These are phyloP conservation scores for Falcaria lacertinaria DNA, from an alignment of 2,888 invertebrate genomes.

Conservation along the genomic window DNA sequence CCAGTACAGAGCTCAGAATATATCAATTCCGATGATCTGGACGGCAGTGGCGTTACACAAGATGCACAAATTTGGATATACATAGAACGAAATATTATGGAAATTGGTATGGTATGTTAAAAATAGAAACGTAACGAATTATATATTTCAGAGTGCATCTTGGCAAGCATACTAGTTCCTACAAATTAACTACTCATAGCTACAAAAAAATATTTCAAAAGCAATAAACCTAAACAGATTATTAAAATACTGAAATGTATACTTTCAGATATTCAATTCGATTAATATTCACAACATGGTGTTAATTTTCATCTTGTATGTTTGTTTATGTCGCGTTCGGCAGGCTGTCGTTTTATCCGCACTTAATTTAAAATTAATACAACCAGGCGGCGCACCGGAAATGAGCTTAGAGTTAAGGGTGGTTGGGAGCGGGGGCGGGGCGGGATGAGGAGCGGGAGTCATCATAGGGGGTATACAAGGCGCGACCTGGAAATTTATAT, in stretches of 20 bases:
- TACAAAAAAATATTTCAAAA: neutral
- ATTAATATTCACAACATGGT: neutral
- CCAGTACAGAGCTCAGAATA: too few species aligned
- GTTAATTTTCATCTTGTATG: conserved; percentile 12
- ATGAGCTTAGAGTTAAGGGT: conserved; percentile 81
- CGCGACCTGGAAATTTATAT: conserved; percentile 56
- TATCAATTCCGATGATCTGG: too few species aligned
- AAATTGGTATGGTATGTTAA: too few species aligned
- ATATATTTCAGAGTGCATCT: too few species aligned
- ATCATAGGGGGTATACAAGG: conserved; percentile 12
- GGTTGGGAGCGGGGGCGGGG: conserved; percentile 28
- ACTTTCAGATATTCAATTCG: neutral
- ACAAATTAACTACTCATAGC: too few species aligned
- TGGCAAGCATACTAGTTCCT: too few species aligned
- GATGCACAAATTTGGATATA: too few species aligned
- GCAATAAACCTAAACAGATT: neutral
- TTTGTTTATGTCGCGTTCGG: conserved; percentile 35
- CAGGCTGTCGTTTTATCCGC: conserved; percentile 53
- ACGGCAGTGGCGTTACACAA: too few species aligned
- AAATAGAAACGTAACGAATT: too few species aligned
- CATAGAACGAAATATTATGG: too few species aligned
- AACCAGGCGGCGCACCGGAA: conserved; percentile 84
- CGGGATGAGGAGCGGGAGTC: conserved; percentile 18
- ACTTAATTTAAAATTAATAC: conserved; percentile 87
- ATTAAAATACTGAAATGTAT: neutral